Conservation (phyloP, 2,797 vertebrate species). For the Hydrophis major region DNA sequence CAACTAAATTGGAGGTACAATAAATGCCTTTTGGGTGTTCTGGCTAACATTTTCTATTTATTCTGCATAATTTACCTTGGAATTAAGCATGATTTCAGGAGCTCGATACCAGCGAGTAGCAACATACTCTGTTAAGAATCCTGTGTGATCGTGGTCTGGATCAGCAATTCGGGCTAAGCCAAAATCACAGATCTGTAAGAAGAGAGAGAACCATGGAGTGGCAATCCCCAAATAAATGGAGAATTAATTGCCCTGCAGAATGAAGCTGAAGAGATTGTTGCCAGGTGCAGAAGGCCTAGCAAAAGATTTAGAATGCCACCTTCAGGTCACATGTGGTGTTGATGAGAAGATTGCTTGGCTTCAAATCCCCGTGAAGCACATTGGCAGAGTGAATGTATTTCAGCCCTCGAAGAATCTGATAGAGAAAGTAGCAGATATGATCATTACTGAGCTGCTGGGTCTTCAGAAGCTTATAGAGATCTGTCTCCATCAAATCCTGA, state of each 20-base stretch:
- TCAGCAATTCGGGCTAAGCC: slow-evolving; percentile 89
- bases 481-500: slow-evolving; percentile 96
- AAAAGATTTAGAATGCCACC: slow-evolving; percentile 70
- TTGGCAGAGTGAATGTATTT: slow-evolving; percentile 97
- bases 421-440: slow-evolving; percentile 94
- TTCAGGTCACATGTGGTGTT: slow-evolving; percentile 97
- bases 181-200: slow-evolving; percentile 87
- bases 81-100: slow-evolving; percentile 94
- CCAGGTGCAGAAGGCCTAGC: not conserved
- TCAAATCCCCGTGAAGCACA: slow-evolving; percentile 91
- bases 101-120: slow-evolving; percentile 94
- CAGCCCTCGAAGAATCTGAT: slow-evolving; percentile 91
- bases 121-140: slow-evolving; percentile 92
- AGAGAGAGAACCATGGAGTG: not conserved
- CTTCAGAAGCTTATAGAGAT: slow-evolving; percentile 94
- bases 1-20: not conserved
- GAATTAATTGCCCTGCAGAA: not conserved
- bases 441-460: slow-evolving; percentile 87
- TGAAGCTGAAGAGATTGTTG: not conserved
- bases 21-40: not conserved
- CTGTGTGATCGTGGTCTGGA: slow-evolving; percentile 86
- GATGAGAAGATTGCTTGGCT: slow-evolving; percentile 93
- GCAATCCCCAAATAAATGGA: not conserved
- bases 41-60: not conserved
- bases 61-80: slow-evolving; percentile 74